Evolutionary conservation across 2,113 vertebrate species (phyloP), one percentile per base, ranked within the genome.

Genomic region (Mobula hypostoma): DNA sequence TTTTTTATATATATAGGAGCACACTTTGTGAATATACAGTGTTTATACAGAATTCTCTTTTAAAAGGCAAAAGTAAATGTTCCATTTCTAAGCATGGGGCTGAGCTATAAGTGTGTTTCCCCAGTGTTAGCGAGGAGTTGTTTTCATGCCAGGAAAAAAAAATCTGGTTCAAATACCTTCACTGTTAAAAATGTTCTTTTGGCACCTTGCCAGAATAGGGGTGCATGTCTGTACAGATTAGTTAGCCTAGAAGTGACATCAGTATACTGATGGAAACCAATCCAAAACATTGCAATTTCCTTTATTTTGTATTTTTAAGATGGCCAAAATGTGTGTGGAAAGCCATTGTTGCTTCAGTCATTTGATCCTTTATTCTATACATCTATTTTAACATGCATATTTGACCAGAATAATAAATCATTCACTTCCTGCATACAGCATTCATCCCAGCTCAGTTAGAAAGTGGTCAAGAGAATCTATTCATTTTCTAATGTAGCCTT

Each of bases 201-300:
- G 66, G 91, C 70, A 56, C 7, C 2, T 74, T 93, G 91, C 36
- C 68, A 74, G 58, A 40, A 56, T 56, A 74, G 91, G 74, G 70
- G 17, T 93, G 19, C 91, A 74, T 93, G 91, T 74, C 70, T 93
- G 32, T 93, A 40, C 91, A 93, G 68, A 74, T 93, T 40, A 74
- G 40, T 70, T 48, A 0, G 11, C 48, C 21, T 72, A 6, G 36
- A 74, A 48, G 74, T 56, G 9, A 11, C 8, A 93, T 70, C 1
- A 74, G 15, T 48, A 74, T 29, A 11, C 70, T 29, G 70, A 74
- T 48, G 68, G 36, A 74, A 74, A 36, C 40, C 72, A 36, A 27
- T 36, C 36, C 91, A 72, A 56, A 92, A 92, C 19, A 48, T 56
- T 93, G 21, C 24, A 21, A 58, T 32, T 58, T 56, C 5, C 14